phyloP scores from a whole-genome alignment of 2,113 vertebrate genomes.

The Tyrannus savana region DNA sequence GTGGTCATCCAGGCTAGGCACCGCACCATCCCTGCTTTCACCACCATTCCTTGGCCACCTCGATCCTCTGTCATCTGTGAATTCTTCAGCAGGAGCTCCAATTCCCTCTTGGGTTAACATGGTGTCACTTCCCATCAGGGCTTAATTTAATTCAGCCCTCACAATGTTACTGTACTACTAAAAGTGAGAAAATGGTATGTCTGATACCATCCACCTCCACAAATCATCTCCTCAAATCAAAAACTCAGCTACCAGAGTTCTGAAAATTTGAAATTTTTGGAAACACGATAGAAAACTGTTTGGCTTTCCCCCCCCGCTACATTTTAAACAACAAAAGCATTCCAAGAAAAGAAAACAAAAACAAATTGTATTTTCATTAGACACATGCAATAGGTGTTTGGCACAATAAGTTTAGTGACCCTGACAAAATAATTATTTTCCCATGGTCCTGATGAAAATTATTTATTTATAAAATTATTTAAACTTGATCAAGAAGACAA shows the following conservation, averaged over 20 bases:
- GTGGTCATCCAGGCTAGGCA: neutral
- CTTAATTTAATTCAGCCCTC: neutral
- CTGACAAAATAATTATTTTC: neutral
- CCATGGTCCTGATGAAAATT: neutral
- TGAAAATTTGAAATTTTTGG: neutral
- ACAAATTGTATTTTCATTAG: neutral
- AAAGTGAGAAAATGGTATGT: neutral
- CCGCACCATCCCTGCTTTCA: accelerated
- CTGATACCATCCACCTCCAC: neutral
- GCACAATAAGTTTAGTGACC: neutral
- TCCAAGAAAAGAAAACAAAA: neutral
- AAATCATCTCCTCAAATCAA: neutral
- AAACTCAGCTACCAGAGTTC: neutral
- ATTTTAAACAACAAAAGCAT: neutral
- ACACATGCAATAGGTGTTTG: neutral
- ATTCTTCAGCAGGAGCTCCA: neutral
- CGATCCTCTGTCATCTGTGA: neutral
- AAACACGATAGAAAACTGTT: neutral
- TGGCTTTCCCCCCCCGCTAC: neutral
- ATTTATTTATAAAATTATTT: neutral
- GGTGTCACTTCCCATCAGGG: neutral
- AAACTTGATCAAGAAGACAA: neutral
- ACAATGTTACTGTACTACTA: neutral
- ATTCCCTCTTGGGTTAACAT: neutral
- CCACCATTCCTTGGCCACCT: neutral